Base-by-base conservation (phyloP, 2,888 invertebrate genomes). In the Cosmia pyralina region DNA sequence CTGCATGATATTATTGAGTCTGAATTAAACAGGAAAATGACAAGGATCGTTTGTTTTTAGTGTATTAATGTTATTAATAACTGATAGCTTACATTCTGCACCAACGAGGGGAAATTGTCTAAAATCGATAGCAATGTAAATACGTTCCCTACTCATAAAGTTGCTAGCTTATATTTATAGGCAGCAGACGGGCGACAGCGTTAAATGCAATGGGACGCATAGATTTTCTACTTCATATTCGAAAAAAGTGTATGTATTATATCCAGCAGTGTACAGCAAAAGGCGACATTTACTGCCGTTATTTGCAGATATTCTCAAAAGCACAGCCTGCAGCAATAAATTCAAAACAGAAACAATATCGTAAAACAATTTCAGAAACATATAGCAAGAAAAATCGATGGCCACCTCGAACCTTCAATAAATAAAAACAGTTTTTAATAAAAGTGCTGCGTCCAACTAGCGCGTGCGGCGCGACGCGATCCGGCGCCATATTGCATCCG, bases 351-450 rank as follows among this genome's bases (percentile, higher is more conserved):
- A 81, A 84, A 72, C 66, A 82, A 75, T 84, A 82, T 81, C 73
- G 75, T 79, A 75, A 86, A 83, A 85, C 69, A 78, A 81, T 79
- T 81, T 83, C 75, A 75, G 78, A 75, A 76, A 83, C 76, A 87
- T 87, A 85, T 84, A 88, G 88, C 85, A 90, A 92, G 91, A 90
- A 92, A 92, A 91, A 88, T 88, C 78, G 85, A 85, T 81, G 85
- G 85, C 88, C 86, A 88, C 90, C 90, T 91, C 92, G 92, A 90
- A 91, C 86, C 89, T 90, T 92, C 94, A 90, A 95, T 95, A 95
- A 95, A 95, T 94, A 95, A 94, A 93, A 94, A 91, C 90, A 89
- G 93, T 94, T 95, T 85, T 95, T 95, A 95, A 95, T 95, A 95
- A 95, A 94, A 93, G 92, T 91, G 87, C 92, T 89, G 90, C 89